Base-by-base conservation (phyloP, 2,113 vertebrate genomes). In the Dicaeum eximium region DNA sequence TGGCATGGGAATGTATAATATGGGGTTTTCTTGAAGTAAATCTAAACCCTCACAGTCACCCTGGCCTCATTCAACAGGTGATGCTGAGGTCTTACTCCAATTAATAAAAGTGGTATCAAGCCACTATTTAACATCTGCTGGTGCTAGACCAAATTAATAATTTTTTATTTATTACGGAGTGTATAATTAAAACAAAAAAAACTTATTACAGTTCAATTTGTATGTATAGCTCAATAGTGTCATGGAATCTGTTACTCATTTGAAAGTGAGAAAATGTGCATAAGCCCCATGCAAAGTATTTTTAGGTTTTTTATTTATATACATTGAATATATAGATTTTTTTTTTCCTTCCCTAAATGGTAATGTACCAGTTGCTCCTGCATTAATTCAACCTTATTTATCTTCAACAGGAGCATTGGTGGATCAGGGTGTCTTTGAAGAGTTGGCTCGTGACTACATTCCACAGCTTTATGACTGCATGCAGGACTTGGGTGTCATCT, bases 401-500 rank as follows among this genome's bases (percentile, higher is more conserved):
- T 96, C 67, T 65, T 53, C 81, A 38, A 22, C 97, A 99, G 99
- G 99, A 65, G 99, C 99, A 1, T 89, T 99, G 54, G 99, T 99
- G 78, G 99, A 99, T 96, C 99, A 99, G 97, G 99, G 99, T 21
- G 99, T 99, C 88, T 99, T 99, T 42, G 99, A 99, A 97, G 99
- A 99, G 86, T 87, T 99, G 53, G 99, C 99, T 24, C 98, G 98
- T 28, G 99, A 99, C 95, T 98, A 99, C 30, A 98, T 99, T 47
- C 99, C 99, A 4, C 99, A 99, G 98, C 98, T 99, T 83, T 99
- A 99, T 15, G 99, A 99, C 98, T 99, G 99, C 96, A 99, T 99
- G 99, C 99, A 99, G 97, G 99, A 99, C 95, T 97, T 99, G 80
- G 99, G 99, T 0, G 99, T 99, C 62, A 99, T 99, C 93, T 99